These are phyloP conservation scores for Phortica okadai DNA, from an alignment of 2,888 invertebrate genomes.

Conservation along the genomic window DNA sequence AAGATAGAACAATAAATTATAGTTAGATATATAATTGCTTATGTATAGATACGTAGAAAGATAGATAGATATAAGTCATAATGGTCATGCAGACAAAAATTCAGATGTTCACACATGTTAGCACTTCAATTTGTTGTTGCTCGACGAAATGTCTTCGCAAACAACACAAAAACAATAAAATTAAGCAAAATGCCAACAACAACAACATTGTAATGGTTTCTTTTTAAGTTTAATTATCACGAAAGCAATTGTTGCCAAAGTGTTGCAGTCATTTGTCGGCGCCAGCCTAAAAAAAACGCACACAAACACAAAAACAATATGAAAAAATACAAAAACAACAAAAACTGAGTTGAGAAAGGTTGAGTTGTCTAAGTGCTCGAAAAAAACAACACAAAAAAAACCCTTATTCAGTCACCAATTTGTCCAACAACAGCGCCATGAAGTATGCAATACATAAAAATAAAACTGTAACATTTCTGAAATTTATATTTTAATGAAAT, in stretches of 20 bases:
- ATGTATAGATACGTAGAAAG: no score
- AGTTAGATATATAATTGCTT: no score
- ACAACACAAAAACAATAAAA: constrained; percentile 8
- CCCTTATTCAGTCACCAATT: neutral
- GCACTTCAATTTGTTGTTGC: constrained; percentile 25
- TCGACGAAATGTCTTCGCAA: neutral
- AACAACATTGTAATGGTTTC: constrained; percentile 47
- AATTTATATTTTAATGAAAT: constrained; percentile 7
- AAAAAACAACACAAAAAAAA: neutral
- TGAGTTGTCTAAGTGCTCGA: constrained; percentile 9
- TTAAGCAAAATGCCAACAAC: neutral
- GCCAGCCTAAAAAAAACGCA: neutral
- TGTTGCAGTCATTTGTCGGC: constrained; percentile 11
- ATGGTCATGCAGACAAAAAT: neutral
- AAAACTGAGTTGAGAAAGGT: neutral
- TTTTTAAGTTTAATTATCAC: constrained; percentile 56
- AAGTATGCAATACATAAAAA: neutral
- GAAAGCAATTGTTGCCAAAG: constrained; percentile 19
- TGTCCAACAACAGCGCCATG: neutral
- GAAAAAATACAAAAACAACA: neutral
- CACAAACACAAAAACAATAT: neutral
- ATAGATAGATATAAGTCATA: neutral
- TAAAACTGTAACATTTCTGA: neutral
- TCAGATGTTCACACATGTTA: constrained; percentile 39
- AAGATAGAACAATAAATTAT: no score